A percentile compares a stretch with the other conserved stretches of the same genome.
Evolutionary conservation across 2,888 invertebrate genomes (phyloP).

Genomic region (Myopa tessellatipennis): DNA sequence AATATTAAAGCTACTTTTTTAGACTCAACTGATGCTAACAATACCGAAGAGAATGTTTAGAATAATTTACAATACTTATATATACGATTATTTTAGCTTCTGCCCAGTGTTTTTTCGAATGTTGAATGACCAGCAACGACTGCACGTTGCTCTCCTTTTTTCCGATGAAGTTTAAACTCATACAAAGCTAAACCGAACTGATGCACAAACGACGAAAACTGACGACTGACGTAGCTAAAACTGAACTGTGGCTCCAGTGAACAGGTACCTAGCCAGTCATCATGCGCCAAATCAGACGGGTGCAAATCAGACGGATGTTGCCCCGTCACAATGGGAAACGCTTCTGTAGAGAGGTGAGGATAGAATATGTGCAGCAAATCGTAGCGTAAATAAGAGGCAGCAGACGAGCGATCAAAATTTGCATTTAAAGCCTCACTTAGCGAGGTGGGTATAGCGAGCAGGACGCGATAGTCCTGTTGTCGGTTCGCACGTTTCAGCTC

Average conservation of each 20-base stretch:
- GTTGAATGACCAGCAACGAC: neutral
- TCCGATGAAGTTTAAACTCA: slow-evolving; percentile 65
- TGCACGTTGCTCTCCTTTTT: neutral
- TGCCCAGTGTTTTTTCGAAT: neutral
- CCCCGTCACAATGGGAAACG: slow-evolving; percentile 73
- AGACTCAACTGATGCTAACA: no score
- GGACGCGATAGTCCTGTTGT: slow-evolving; percentile 73
- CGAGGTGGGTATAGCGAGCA: slow-evolving; percentile 79
- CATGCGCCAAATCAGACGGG: slow-evolving; percentile 58
- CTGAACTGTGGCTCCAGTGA: slow-evolving; percentile 55
- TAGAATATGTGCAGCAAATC: slow-evolving; percentile 74
- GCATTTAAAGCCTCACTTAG: slow-evolving; percentile 72
- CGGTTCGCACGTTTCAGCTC: slow-evolving; percentile 72
- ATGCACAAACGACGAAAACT: slow-evolving; percentile 67
- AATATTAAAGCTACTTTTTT: no score
- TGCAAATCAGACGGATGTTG: slow-evolving; percentile 66
- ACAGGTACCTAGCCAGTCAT: slow-evolving; percentile 62
- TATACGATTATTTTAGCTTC: neutral
- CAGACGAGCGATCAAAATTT: slow-evolving; percentile 60
- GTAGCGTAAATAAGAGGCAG: slow-evolving; percentile 64
- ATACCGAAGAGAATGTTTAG: neutral
- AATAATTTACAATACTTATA: neutral
- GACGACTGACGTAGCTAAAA: slow-evolving; percentile 56
- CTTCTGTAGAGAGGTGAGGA: slow-evolving; percentile 83
- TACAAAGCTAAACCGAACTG: slow-evolving; percentile 71